Evolutionary conservation across 2,888 invertebrate genomes (phyloP).

Genomic region (Isoperla grammatica): DNA sequence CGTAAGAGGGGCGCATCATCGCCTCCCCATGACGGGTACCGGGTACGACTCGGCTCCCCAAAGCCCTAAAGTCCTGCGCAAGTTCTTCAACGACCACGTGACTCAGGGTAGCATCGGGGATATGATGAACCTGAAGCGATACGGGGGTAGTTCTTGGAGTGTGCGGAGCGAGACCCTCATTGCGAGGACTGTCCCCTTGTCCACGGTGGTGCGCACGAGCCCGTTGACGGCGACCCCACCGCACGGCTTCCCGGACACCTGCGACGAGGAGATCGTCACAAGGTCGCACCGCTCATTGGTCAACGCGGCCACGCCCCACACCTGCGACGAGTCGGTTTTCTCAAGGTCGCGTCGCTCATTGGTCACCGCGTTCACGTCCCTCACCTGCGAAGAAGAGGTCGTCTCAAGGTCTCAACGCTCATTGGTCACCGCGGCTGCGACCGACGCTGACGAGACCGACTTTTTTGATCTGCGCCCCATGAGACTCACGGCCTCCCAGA

Average conservation of each 20-base stretch:
- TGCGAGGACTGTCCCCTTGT: slow-evolving; percentile 65
- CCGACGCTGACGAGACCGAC: neutral
- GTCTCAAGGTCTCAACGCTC: slow-evolving; percentile 33
- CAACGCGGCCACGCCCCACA: neutral
- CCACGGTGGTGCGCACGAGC: slow-evolving; percentile 50
- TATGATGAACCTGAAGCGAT: slow-evolving; percentile 68
- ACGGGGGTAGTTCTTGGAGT: slow-evolving; percentile 61
- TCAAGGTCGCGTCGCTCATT: neutral
- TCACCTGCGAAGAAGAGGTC: slow-evolving; percentile 32
- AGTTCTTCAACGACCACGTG: slow-evolving; percentile 24
- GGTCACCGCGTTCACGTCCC: neutral
- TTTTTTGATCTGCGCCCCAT: slow-evolving; percentile 35
- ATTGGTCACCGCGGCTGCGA: neutral
- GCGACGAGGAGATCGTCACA: slow-evolving; percentile 39
- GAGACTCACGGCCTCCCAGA: slow-evolving; percentile 60
- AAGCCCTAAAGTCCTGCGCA: slow-evolving; percentile 40
- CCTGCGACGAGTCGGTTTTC: slow-evolving; percentile 40
- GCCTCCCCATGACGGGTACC: slow-evolving; percentile 9
- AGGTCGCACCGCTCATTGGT: neutral
- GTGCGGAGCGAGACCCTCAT: slow-evolving; percentile 66
- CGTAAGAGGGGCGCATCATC: slow-evolving; percentile 48
- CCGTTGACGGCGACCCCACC: slow-evolving; percentile 3
- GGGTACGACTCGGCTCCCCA: slow-evolving; percentile 48
- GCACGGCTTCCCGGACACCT: neutral
- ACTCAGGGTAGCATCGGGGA: slow-evolving; percentile 63